Conservation (phyloP, 1,140 invertebrate genomes). For the Neodiprion virginianus region DNA sequence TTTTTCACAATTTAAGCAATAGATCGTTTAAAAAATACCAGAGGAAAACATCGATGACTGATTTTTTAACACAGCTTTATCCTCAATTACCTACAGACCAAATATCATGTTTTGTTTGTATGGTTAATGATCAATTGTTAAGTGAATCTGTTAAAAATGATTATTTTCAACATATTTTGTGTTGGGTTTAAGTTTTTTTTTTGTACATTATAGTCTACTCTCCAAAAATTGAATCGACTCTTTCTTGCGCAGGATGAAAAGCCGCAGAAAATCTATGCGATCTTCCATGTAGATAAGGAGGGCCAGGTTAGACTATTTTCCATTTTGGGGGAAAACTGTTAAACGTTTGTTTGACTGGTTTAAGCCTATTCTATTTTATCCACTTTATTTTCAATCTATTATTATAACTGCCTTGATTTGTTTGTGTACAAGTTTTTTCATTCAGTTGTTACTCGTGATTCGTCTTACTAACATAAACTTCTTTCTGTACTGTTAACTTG, state of each 20-base stretch:
- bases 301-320: slow-evolving; percentile 68
- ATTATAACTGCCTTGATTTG: slow-evolving; percentile 11
- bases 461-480: too few species aligned
- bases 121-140: too few species aligned
- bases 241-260: slow-evolving; percentile 69
- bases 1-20: too few species aligned
- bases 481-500: too few species aligned
- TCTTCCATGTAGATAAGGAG: slow-evolving; percentile 72
- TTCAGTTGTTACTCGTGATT: too few species aligned
- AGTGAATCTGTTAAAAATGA: too few species aligned
- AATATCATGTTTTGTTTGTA: too few species aligned
- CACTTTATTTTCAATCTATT: slow-evolving; percentile 11
- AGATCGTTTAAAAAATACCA: too few species aligned
- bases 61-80: too few species aligned
- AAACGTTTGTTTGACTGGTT: slow-evolving; percentile 18
- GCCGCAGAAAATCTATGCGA: slow-evolving; percentile 68
- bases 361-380: slow-evolving; percentile 8
- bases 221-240: slow-evolving; percentile 45
- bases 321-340: slow-evolving; percentile 34
- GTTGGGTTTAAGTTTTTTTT: slow-evolving; percentile 29
- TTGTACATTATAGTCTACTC: not conserved
- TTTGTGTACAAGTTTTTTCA: not conserved
- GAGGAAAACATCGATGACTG: too few species aligned
- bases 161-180: slow-evolving; percentile 17
- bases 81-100: too few species aligned